Percentiles rank a stretch among this genome's conserved stretches.
Conservation (phyloP, 2,113 vertebrate genomes). For the Leptobrachium leishanense region DNA sequence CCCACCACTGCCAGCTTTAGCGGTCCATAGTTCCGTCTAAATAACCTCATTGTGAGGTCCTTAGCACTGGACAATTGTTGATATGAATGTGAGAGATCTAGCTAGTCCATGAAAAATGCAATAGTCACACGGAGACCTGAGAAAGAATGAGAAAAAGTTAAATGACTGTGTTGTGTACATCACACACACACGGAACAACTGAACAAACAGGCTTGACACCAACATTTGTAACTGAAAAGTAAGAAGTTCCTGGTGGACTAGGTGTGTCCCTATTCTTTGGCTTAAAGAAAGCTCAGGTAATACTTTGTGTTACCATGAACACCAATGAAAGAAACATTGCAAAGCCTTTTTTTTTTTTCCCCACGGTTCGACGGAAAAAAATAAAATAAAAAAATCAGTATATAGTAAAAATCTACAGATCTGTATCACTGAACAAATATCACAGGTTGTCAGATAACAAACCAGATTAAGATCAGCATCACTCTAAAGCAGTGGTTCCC, state of each 20-base stretch:
- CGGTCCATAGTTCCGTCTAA: conserved; percentile 78
- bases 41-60: conserved; percentile 68
- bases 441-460: too few species aligned
- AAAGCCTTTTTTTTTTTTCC: too few species aligned
- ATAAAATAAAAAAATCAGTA: too few species aligned
- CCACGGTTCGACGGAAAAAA: too few species aligned
- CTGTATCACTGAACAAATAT: too few species aligned
- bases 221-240: not conserved
- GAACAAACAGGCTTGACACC: not conserved
- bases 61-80: not conserved
- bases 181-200: not conserved
- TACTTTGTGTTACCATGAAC: too few species aligned
- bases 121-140: conserved; percentile 8
- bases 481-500: too few species aligned
- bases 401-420: too few species aligned
- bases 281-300: not conserved
- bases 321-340: too few species aligned
- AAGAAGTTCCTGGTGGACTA: not conserved
- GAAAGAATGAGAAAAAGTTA: not conserved
- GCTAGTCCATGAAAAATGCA: conserved; percentile 32
- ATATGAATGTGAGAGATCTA: not conserved
- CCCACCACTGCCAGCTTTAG: conserved; percentile 80
- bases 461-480: too few species aligned
- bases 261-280: not conserved
- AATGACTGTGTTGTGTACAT: not conserved